phyloP scores from a whole-genome alignment of 2,797 vertebrate genomes.

The Harpagifer antarcticus region DNA sequence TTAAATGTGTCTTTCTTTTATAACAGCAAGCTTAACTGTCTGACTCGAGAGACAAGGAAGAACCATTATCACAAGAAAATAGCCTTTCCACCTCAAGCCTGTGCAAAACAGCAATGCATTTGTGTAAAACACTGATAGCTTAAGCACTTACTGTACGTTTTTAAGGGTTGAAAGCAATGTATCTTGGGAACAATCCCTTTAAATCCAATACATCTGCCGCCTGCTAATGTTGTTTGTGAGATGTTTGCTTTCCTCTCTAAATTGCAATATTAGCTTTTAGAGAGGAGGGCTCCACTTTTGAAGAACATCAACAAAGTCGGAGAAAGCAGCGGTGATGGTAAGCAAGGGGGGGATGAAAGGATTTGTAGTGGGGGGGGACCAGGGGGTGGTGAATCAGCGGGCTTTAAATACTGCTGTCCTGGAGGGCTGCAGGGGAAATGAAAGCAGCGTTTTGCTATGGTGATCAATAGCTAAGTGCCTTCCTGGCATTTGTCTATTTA shows the following conservation, averaged over 20 bases:
- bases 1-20: slow-evolving; percentile 8
- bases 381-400: slow-evolving; percentile 69
- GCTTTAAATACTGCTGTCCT: slow-evolving; percentile 78
- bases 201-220: slow-evolving; percentile 52
- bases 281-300: slow-evolving; percentile 30
- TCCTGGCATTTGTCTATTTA: slow-evolving; percentile 85
- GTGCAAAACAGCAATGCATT: slow-evolving; percentile 14
- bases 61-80: not conserved
- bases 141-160: slow-evolving; percentile 21
- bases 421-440: slow-evolving; percentile 70
- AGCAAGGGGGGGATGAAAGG: slow-evolving; percentile 60
- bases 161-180: slow-evolving; percentile 36
- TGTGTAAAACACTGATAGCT: slow-evolving; percentile 12
- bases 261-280: slow-evolving; percentile 56
- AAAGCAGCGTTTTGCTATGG: slow-evolving; percentile 41
- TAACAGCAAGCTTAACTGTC: not conserved
- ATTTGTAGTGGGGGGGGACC: slow-evolving; percentile 33
- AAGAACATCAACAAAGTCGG: slow-evolving; percentile 53
- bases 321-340: slow-evolving; percentile 45
- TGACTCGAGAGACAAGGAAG: not conserved
- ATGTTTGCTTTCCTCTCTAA: slow-evolving; percentile 53
- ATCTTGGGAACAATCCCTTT: slow-evolving; percentile 14
- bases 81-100: not conserved
- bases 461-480: slow-evolving; percentile 87
- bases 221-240: slow-evolving; percentile 56